Conservation (phyloP, 2,888 invertebrate species). For the Autographa pulchrina region DNA sequence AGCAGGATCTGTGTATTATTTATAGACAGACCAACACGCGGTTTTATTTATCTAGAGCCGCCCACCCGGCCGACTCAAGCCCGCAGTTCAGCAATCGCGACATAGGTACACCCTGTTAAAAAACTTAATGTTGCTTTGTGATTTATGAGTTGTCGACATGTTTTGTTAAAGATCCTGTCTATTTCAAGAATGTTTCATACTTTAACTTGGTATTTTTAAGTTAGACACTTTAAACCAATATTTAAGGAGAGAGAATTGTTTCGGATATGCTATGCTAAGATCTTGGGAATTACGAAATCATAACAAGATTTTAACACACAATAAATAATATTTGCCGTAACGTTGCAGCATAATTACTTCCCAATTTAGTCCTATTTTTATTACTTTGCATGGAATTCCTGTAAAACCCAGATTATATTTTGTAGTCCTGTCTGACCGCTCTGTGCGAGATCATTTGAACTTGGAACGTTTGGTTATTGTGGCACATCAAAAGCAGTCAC, state of each 20-base stretch:
- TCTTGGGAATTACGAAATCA: not conserved
- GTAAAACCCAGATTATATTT: constrained; percentile 52
- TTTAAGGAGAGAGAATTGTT: too few species aligned
- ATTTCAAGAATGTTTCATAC: constrained; percentile 22
- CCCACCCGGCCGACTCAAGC: constrained; percentile 64
- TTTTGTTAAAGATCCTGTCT: constrained; percentile 32
- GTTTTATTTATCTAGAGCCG: constrained; percentile 77
- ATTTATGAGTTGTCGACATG: constrained; percentile 59
- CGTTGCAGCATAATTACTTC: not conserved
- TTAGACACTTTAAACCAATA: not conserved
- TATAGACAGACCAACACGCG: constrained; percentile 84
- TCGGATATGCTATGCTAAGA: too few species aligned
- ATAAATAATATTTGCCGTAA: not conserved
- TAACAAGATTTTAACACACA: not conserved
- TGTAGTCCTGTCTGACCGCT: constrained; percentile 54
- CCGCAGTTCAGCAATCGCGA: constrained; percentile 51
- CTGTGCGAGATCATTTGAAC: constrained; percentile 54
- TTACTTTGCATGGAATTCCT: constrained; percentile 30
- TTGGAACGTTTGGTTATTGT: constrained; percentile 52
- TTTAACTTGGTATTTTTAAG: constrained; percentile 24
- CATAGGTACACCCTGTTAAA: constrained; percentile 57
- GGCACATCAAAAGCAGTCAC: constrained; percentile 73
- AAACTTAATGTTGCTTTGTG: constrained; percentile 63
- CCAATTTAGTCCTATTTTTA: not conserved
- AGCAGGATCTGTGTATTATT: constrained; percentile 75